Evolutionary conservation across 2,113 vertebrate genomes (phyloP).

Genomic region (Orthonyx spaldingii): DNA sequence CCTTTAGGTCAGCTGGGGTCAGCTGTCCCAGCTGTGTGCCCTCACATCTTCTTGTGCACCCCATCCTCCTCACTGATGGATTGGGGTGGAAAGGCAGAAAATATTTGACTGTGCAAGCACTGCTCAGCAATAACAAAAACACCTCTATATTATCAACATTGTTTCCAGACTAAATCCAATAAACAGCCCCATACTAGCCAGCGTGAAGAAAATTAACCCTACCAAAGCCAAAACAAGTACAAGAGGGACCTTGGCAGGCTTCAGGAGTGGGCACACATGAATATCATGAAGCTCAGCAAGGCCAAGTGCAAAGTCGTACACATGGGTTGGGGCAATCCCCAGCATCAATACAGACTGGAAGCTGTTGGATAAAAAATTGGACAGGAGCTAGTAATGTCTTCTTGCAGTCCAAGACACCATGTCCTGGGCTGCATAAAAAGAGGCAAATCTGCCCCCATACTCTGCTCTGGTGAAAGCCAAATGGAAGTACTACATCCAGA

Average conservation of each 20-base stretch:
- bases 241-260: neutral
- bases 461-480: neutral
- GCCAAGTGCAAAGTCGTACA: neutral
- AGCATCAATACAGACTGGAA: neutral
- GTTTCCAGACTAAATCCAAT: neutral
- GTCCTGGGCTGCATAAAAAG: neutral
- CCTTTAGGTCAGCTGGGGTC: neutral
- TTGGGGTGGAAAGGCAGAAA: neutral
- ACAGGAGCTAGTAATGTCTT: neutral
- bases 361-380: neutral
- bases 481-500: neutral
- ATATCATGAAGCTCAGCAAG: neutral
- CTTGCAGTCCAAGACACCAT: neutral
- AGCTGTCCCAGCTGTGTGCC: neutral
- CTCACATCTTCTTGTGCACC: neutral
- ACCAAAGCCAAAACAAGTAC: neutral
- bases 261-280: rapidly evolving
- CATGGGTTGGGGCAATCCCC: neutral
- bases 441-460: neutral
- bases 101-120: neutral
- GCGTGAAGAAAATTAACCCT: neutral
- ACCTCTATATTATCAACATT: neutral
- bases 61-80: rapidly evolving
- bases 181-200: no score
- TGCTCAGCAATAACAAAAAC: neutral